These are phyloP conservation scores for Scelioninae gen. 1 DNA, from an alignment of 2,888 invertebrate species.

Conservation along the genomic window DNA sequence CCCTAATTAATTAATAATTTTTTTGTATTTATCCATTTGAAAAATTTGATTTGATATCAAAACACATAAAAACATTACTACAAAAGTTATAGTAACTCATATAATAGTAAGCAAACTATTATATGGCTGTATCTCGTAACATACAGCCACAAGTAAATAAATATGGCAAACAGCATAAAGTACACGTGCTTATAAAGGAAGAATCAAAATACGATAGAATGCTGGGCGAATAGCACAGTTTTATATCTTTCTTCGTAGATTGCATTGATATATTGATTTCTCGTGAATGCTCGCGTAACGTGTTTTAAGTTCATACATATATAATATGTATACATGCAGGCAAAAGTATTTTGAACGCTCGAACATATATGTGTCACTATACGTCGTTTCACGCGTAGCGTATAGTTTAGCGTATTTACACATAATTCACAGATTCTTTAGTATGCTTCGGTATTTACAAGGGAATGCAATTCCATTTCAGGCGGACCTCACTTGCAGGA, in stretches of 20 bases:
- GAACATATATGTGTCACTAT: slow-evolving; percentile 7
- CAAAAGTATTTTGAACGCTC: slow-evolving; percentile 52
- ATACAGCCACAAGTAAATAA: not conserved
- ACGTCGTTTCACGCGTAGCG: slow-evolving; percentile 3
- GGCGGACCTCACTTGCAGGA: slow-evolving; percentile 96
- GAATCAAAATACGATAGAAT: slow-evolving; percentile 18
- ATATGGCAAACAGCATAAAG: slow-evolving; percentile 3
- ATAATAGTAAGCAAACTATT: no score
- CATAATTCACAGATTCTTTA: slow-evolving; percentile 63
- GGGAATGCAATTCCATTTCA: slow-evolving; percentile 84
- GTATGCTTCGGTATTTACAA: slow-evolving; percentile 59
- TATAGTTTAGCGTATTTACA: slow-evolving; percentile 43
- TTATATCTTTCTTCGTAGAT: slow-evolving; percentile 34
- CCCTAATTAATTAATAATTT: no score
- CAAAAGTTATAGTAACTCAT: no score
- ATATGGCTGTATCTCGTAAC: not conserved
- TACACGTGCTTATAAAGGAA: slow-evolving; percentile 7
- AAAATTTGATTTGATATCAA: no score
- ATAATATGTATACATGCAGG: slow-evolving; percentile 17
- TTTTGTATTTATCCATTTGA: no score
- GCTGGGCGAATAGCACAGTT: slow-evolving; percentile 6
- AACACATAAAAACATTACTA: no score
- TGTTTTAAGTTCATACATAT: slow-evolving; percentile 36
- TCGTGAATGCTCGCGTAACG: slow-evolving; percentile 47
- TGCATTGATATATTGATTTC: slow-evolving; percentile 64